Conservation (phyloP, 2,113 vertebrate genomes). For the Entosphenus tridentatus region DNA sequence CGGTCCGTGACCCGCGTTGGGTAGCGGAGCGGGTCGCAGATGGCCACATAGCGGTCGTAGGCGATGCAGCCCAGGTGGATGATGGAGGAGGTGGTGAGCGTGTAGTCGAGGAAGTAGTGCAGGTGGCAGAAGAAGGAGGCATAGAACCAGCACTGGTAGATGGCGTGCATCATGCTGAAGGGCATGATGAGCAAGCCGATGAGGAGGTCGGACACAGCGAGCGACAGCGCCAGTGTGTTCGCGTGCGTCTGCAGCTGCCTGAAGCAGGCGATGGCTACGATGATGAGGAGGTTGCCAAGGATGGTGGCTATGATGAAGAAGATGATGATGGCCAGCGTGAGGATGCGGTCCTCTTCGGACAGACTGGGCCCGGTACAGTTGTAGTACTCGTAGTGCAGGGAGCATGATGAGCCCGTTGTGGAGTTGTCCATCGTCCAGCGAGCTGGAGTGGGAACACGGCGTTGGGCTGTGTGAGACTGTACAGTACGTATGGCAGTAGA, state of each 20-base stretch:
- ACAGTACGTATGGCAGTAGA: too few relatives aligned
- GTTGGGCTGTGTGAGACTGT: too few relatives aligned
- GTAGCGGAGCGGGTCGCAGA: conserved; percentile 19
- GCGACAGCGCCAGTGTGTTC: conserved; percentile 23
- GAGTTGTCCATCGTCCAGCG: too few relatives aligned
- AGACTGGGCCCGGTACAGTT: too few relatives aligned
- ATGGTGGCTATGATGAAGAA: background rate
- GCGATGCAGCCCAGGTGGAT: conserved; percentile 22
- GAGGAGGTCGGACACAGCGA: conserved; percentile 19
- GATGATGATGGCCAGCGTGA: too few relatives aligned
- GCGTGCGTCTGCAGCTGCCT: conserved; percentile 22
- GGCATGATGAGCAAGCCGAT: conserved; percentile 23
- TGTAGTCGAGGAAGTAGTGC: conserved; percentile 22
- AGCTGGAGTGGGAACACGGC: too few relatives aligned
- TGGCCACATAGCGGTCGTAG: conserved; percentile 18
- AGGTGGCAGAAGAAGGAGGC: conserved; percentile 20
- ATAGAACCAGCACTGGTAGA: conserved; percentile 25
- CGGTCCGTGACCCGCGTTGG: conserved; percentile 12
- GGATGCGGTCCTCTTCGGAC: too few relatives aligned
- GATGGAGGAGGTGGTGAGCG: conserved; percentile 23
- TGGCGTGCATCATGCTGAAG: conserved; percentile 20
- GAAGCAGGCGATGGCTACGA: conserved; percentile 20
- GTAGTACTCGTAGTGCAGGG: too few relatives aligned
- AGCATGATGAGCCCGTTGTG: too few relatives aligned
- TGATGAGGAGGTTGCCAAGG: conserved; percentile 20